Evolutionary conservation across 2,888 invertebrate genomes (phyloP).

Genomic region (Augochlorella aurata): DNA sequence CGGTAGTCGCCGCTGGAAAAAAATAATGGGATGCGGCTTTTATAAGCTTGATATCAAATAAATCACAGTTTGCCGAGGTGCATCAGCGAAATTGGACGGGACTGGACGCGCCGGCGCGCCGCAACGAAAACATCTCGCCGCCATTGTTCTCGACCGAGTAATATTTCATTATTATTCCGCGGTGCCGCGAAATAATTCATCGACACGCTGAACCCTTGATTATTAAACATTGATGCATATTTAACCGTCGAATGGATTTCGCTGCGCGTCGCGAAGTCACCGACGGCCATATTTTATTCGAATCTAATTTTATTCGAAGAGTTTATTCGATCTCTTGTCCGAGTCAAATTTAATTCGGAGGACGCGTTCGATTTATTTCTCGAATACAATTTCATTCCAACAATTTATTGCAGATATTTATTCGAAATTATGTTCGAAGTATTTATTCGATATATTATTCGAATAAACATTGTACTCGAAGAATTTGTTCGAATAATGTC

Average conservation of each 20-base stretch:
- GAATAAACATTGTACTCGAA: too few relatives aligned
- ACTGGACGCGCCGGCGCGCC: not conserved
- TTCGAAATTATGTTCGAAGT: too few relatives aligned
- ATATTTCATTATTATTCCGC: constrained; percentile 30
- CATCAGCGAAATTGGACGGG: constrained; percentile 11
- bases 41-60: constrained; percentile 1
- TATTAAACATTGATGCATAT: constrained; percentile 28
- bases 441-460: too few relatives aligned
- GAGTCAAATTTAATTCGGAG: too few relatives aligned
- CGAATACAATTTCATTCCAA: too few relatives aligned
- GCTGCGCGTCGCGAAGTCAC: not conserved
- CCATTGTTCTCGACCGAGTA: constrained; percentile 8
- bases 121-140: constrained; percentile 15
- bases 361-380: too few relatives aligned
- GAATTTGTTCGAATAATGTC: too few relatives aligned
- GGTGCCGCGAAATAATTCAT: constrained; percentile 23
- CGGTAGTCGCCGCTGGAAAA: not conserved
- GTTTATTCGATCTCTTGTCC: too few relatives aligned
- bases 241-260: constrained; percentile 35
- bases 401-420: too few relatives aligned
- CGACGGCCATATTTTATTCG: too few relatives aligned
- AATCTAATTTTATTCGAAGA: too few relatives aligned
- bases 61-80: constrained; percentile 6
- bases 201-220: constrained; percentile 4
- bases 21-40: constrained; percentile 7